Base-by-base conservation (phyloP, 2,888 invertebrate genomes). In the Beris chalybata region DNA sequence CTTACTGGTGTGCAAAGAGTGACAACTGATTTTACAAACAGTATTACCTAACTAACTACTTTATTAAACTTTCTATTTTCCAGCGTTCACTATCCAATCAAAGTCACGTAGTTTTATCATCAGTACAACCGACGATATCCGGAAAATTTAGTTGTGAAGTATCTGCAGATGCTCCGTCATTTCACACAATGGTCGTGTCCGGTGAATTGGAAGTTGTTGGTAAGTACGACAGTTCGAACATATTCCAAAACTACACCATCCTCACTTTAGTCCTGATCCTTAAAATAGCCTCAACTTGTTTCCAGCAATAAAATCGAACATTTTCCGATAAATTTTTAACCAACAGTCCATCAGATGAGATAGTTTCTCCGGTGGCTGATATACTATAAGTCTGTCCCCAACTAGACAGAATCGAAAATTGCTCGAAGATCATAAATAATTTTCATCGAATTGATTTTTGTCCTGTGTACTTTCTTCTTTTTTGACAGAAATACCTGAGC, bases 401-500 rank as follows among this genome's bases (percentile, higher is more conserved):
- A 38, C 9, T 38, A 9, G 38, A 38, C 38, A 38, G 38, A 3
- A 7, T 38, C 38, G 7, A 9, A 38, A 7, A 38, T 38, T 38
- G 38, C 38, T 7, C 38, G 38, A 38, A 22, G 22, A 38, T 38
- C 38, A 38, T 38, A 38, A 38, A 38, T 38, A 38, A 38, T 38
- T 38, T 38, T 9, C 3, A 4, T 38, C 5, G 38, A 38, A 53
- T 53, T 9, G n/a, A 5, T 53, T 53, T 30, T 29, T 57, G 12
- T 57, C 11, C 6, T 30, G n/a, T 54, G 31, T 54, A 5, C 31
- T 32, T 54, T 30, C 9, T 54, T 32, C n/a, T 29, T 29, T 11
- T 29, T 5, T 11, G 58, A 76, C 78, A 68, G 82, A 81, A 71
- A 74, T 79, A 31, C 83, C 83, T 1, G 73, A 73, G 66, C 74